A percentile compares a stretch with the other conserved stretches of the same genome.
These are phyloP conservation scores for Alligator sinensis DNA, from an alignment of 2,113 vertebrate genomes.

Conservation along the genomic window DNA sequence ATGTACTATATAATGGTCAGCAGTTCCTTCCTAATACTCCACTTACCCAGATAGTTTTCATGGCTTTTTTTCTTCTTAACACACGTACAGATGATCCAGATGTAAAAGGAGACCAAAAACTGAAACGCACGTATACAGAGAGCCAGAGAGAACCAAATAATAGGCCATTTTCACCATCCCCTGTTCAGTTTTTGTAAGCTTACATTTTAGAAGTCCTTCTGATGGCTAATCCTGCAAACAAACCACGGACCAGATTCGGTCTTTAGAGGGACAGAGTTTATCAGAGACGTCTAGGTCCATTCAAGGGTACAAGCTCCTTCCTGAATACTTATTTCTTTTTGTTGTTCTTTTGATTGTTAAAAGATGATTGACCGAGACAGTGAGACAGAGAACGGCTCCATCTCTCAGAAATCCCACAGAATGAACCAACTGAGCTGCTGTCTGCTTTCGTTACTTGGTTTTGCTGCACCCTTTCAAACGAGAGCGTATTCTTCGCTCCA, in stretches of 20 bases:
- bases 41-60: neutral
- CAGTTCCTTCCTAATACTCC: neutral
- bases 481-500: neutral
- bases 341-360: neutral
- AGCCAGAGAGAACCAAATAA: neutral
- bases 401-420: neutral
- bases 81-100: neutral
- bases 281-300: neutral
- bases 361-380: neutral
- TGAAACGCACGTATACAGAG: neutral
- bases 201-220: neutral
- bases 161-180: neutral
- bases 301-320: rapidly evolving
- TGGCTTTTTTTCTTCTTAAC: neutral
- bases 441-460: neutral
- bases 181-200: neutral
- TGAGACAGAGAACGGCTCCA: neutral
- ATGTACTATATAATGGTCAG: neutral
- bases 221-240: neutral
- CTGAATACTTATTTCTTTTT: neutral
- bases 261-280: neutral
- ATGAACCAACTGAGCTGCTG: neutral
- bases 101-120: neutral
- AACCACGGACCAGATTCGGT: neutral
- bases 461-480: neutral